phyloP scores from a whole-genome alignment of 2,113 vertebrate genomes.

The Phalacrocorax brasilianus region DNA sequence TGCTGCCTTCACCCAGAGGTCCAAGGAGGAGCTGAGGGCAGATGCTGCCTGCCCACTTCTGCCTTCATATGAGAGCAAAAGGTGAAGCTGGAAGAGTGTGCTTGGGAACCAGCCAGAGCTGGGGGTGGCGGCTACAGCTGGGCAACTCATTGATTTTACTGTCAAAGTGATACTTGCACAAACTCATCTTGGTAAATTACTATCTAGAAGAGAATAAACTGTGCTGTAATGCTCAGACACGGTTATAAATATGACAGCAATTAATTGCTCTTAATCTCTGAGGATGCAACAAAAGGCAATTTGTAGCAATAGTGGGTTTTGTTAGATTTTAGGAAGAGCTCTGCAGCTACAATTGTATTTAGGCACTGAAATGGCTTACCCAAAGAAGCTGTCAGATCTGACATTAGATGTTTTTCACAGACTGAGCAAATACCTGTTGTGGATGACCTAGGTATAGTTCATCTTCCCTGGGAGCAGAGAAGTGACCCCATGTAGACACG shows the following conservation, averaged over 20 bases:
- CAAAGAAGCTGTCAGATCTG: background rate
- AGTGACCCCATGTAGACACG: background rate
- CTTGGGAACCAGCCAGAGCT: background rate
- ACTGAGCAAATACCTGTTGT: background rate
- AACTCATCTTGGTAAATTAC: background rate
- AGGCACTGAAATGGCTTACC: background rate
- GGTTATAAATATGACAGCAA: background rate
- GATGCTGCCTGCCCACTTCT: background rate
- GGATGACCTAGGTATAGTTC: background rate
- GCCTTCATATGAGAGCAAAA: background rate
- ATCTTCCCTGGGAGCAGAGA: background rate
- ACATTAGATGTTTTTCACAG: background rate
- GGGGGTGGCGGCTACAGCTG: background rate
- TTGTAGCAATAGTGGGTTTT: background rate
- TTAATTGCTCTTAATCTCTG: background rate
- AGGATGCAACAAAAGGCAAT: background rate
- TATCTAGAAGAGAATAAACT: background rate
- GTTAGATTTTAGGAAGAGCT: background rate
- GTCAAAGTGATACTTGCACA: background rate
- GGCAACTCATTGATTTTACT: background rate
- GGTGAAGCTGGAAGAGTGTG: background rate
- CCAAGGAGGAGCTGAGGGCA: background rate
- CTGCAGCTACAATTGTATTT: background rate
- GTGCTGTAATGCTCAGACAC: background rate
- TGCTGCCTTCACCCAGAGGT: background rate